Evolutionary conservation across 2,113 vertebrate genomes (phyloP).

Genomic region (Neotoma lepida): DNA sequence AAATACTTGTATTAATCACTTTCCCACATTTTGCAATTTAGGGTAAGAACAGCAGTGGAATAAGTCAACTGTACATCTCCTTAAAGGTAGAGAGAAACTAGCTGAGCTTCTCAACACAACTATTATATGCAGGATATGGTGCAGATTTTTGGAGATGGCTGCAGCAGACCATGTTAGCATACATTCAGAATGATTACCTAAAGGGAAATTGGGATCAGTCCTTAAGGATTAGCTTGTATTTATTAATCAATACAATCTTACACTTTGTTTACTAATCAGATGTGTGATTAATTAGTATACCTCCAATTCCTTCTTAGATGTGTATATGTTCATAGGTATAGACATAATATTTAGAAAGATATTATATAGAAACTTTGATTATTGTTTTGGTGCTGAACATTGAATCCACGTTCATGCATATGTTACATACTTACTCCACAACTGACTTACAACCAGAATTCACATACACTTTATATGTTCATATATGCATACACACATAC

Average conservation of each 20-base stretch:
- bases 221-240: not conserved
- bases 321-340: not conserved
- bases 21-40: not conserved
- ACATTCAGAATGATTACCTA: not conserved
- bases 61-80: not conserved
- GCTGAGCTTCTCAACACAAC: not conserved
- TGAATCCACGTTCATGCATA: not conserved
- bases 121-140: not conserved
- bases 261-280: not conserved
- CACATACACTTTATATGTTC: not conserved
- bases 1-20: not conserved
- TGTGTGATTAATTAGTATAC: not conserved
- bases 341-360: not conserved
- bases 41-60: not conserved
- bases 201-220: not conserved
- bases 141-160: not conserved
- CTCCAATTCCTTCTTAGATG: not conserved
- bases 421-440: not conserved
- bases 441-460: not conserved
- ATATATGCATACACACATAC: not conserved
- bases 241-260: not conserved
- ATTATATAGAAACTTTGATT: not conserved
- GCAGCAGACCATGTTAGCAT: not conserved
- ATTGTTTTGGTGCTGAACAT: not conserved
- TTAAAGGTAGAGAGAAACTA: not conserved